Evolutionary conservation across 2,888 invertebrate species (phyloP), one percentile per base, ranked within the genome.

Genomic region (Erpobdella octoculata): DNA sequence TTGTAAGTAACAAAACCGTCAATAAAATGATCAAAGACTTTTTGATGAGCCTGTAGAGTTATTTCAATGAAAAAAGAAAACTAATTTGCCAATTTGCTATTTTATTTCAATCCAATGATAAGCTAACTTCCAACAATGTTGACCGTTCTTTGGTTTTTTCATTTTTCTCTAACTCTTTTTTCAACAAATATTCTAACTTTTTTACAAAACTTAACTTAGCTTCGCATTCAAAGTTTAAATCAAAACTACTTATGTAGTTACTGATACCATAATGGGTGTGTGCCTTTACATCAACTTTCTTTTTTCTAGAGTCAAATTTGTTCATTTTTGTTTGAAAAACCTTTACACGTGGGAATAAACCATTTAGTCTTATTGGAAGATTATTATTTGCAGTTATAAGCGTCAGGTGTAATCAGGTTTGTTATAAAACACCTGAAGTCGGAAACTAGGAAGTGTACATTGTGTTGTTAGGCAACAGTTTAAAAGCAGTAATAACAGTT

Each of bases 401-500:
- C 41, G 41, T 41, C 28, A 53, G 28, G 21, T 53, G 21, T 25
- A 53, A 25, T 53, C 5, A 15, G 2, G 18, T 5, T 25, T 1
- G 21, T 53, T 28, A 25, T 18, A 53, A 53, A 53, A 21, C 28
- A 2, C 21, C 4, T 53, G 53, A n/a, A 28, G 53, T 12, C n/a
- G 12, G n/a, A 25, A 53, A 53, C 8, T n/a, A 6, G 18, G 21
- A 6, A 3, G 53, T 53, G 28, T 9, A n/a, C 53, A 53, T 53
- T 53, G 21, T 28, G 53, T 53, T 53, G 53, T 53, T 53, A 53
- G 53, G 53, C 53, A 53, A 53, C 53, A 53, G 28, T 21, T 53
- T 53, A 53, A 53, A 53, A 53, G 53, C 28, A 25, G 53, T 53
- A 5, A 18, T 9, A 53, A n/a, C n/a, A n/a, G n/a, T n/a, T n/a